These are phyloP conservation scores for Nymphalis c-album DNA, from an alignment of 2,888 invertebrate genomes.

Conservation along the genomic window DNA sequence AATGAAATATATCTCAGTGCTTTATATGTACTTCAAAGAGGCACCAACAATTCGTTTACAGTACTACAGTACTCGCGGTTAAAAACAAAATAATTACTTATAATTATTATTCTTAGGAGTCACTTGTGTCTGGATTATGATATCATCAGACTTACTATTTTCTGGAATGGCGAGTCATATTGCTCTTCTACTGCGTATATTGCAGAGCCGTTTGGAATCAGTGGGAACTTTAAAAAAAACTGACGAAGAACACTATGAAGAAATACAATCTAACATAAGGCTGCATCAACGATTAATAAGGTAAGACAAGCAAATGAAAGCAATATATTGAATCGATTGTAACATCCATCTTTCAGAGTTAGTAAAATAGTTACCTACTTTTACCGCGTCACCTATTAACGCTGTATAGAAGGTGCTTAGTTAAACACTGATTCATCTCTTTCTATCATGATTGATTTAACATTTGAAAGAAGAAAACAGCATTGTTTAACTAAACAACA, in stretches of 20 bases:
- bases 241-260: slow-evolving; percentile 59
- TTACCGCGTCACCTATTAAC: no score
- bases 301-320: slow-evolving; percentile 34
- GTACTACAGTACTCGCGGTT: no score
- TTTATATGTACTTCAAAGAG: no score
- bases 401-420: no score
- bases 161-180: slow-evolving; percentile 74
- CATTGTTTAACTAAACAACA: no score
- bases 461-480: no score
- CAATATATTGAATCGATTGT: not conserved
- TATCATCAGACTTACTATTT: slow-evolving; percentile 66
- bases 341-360: not conserved
- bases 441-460: no score
- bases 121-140: slow-evolving; percentile 41
- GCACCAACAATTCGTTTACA: no score
- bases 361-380: not conserved
- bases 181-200: slow-evolving; percentile 58
- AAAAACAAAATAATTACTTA: no score
- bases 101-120: slow-evolving; percentile 31
- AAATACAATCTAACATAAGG: slow-evolving; percentile 63
- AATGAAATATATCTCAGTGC: no score
- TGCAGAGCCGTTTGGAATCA: slow-evolving; percentile 59
- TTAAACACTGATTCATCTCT: no score
- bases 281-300: slow-evolving; percentile 71
- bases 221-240: slow-evolving; percentile 48